Conservation (phyloP, 2,113 vertebrate genomes). For the Eclectus roratus region DNA sequence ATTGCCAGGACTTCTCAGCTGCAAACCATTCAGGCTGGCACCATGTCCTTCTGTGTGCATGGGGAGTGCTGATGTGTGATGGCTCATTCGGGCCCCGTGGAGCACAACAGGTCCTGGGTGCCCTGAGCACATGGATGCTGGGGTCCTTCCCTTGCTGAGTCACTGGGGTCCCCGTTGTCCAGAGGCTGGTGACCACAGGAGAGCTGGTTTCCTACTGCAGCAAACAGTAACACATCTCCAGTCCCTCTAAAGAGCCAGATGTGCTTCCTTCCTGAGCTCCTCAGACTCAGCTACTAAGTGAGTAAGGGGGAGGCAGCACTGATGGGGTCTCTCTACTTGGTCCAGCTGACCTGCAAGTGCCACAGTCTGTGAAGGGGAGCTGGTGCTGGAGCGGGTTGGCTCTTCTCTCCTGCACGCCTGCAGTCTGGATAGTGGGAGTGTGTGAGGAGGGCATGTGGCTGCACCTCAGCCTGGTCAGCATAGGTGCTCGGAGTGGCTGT, state of each 20-base stretch:
- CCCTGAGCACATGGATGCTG: background rate
- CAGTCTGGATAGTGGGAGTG: background rate
- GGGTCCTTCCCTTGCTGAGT: background rate
- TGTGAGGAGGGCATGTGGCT: fast-evolving
- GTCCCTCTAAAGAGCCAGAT: background rate
- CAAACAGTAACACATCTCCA: background rate
- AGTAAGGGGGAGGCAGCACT: background rate
- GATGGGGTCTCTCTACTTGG: background rate
- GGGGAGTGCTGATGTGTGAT: background rate
- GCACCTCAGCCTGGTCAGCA: background rate
- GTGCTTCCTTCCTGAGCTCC: background rate
- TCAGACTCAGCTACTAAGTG: background rate
- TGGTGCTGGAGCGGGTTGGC: background rate
- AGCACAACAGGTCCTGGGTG: fast-evolving
- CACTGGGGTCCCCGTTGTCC: background rate
- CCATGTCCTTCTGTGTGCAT: fast-evolving
- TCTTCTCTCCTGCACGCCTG: background rate
- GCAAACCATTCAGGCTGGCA: fast-evolving
- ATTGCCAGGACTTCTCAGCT: background rate
- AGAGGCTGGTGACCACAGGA: background rate
- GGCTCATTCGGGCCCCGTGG: background rate
- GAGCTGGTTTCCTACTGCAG: background rate
- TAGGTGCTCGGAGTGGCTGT: background rate
- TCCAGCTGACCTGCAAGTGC: background rate
- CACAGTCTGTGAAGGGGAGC: too few relatives aligned